Evolutionary conservation across 2,888 invertebrate species (phyloP).

Genomic region (Agonopterix subpropinquella): DNA sequence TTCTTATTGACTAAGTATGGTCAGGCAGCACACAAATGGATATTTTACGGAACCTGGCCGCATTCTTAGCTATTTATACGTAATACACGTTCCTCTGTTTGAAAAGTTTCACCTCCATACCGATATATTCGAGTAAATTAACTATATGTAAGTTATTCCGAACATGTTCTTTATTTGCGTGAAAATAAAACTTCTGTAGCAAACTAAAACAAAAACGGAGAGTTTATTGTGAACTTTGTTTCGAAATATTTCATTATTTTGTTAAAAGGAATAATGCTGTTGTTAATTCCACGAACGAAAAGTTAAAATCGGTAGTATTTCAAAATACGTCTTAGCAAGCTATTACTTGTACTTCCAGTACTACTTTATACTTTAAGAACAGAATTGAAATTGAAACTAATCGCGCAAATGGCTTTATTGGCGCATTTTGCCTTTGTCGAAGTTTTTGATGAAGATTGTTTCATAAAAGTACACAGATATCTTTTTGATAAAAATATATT

Average conservation of each 20-base stretch:
- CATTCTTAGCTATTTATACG: constrained; percentile 10
- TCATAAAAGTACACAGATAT: background rate
- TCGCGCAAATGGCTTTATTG: too few relatives aligned
- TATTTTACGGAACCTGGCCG: constrained; percentile 13
- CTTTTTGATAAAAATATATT: too few relatives aligned
- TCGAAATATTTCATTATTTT: background rate
- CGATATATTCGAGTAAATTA: constrained; percentile 21
- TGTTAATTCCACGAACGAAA: too few relatives aligned
- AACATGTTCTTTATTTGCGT: constrained; percentile 4
- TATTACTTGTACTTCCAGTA: too few relatives aligned
- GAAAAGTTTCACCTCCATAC: constrained; percentile 13
- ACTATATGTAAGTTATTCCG: constrained; percentile 23
- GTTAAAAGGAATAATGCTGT: too few relatives aligned
- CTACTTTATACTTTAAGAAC: too few relatives aligned
- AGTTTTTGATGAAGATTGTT: background rate
- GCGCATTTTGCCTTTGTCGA: background rate
- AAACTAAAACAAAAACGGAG: background rate
- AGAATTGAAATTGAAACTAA: too few relatives aligned
- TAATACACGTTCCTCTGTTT: constrained; percentile 10
- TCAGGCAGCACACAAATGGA: constrained; percentile 23
- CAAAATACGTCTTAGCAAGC: too few relatives aligned
- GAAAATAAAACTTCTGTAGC: background rate
- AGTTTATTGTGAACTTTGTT: background rate
- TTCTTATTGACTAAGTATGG: constrained; percentile 29
- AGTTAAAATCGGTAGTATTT: too few relatives aligned